A percentile compares a stretch with the other conserved stretches of the same genome.
Conservation (phyloP, 35 echinoderm and acorn worm genomes). For the Apostichopus japonicus region DNA sequence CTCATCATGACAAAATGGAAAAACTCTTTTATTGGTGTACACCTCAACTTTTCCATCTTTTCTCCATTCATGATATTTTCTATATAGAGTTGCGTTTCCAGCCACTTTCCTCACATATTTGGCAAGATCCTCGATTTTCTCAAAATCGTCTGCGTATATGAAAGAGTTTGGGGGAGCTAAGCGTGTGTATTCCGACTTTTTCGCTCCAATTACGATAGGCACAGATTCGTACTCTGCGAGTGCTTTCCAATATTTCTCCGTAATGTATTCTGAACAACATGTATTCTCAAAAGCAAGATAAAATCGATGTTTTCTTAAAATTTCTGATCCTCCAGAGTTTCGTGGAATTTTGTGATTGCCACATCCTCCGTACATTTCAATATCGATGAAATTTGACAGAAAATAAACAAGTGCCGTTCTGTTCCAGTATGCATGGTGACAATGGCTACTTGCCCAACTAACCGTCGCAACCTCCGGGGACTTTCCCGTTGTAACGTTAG, state of each 20-base stretch:
- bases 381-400: constrained; percentile 11
- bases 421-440: constrained; percentile 35
- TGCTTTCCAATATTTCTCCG: constrained; percentile 64
- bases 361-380: constrained; percentile 56
- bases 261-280: constrained; percentile 64
- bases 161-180: too few species aligned
- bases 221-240: constrained; percentile 10
- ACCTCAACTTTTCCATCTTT: too few species aligned
- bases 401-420: constrained; percentile 36
- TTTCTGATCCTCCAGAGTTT: constrained; percentile 4
- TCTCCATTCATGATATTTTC: too few species aligned
- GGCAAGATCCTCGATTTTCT: too few species aligned
- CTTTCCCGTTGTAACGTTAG: neutral
- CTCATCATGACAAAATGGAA: too few species aligned
- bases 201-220: constrained; percentile 62
- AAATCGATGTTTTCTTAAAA: constrained; percentile 57
- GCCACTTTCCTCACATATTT: too few species aligned
- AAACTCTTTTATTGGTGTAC: too few species aligned
- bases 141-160: constrained; percentile 66
- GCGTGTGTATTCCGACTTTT: constrained; percentile 40
- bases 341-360: neutral
- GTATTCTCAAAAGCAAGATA: constrained; percentile 69
- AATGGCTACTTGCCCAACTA: constrained; percentile 46
- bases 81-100: too few species aligned
- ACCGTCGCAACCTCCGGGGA: constrained; percentile 20